Percentiles rank a stretch among this genome's conserved stretches.
phyloP scores from a whole-genome alignment of 2,113 vertebrate genomes.

The Leptodactylus fuscus region DNA sequence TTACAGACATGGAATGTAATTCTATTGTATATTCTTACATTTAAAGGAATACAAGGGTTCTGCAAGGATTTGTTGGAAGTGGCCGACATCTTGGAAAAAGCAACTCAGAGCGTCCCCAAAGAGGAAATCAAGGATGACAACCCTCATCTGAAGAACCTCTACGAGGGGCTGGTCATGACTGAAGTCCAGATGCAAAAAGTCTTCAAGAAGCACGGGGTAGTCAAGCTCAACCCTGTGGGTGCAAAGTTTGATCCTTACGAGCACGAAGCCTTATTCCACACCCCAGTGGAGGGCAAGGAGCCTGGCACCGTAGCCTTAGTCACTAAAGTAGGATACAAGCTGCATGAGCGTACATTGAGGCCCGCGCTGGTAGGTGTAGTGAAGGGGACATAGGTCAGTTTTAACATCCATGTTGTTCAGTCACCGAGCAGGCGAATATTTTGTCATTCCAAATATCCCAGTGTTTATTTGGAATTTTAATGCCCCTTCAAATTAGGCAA shows the following conservation, averaged over 20 bases:
- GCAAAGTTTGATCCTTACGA: constrained; percentile 95
- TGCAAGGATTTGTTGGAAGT: constrained; percentile 97
- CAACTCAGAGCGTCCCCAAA: constrained; percentile 89
- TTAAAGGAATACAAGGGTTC: constrained; percentile 92
- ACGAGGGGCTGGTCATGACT: constrained; percentile 93
- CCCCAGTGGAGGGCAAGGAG: constrained; percentile 85
- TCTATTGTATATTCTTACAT: not conserved
- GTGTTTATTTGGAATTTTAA: not conserved
- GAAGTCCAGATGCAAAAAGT: constrained; percentile 95
- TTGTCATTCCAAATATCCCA: constrained; percentile 33
- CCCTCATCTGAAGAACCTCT: constrained; percentile 93
- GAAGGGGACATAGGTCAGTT: constrained; percentile 78
- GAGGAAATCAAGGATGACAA: constrained; percentile 87
- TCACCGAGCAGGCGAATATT: constrained; percentile 59
- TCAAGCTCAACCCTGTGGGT: constrained; percentile 85
- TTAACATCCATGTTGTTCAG: constrained; percentile 62
- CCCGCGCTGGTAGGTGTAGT: constrained; percentile 94
- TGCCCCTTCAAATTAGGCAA: not conserved
- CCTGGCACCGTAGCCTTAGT: constrained; percentile 89
- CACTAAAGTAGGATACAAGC: constrained; percentile 95
- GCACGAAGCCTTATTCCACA: constrained; percentile 92
- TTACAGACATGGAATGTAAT: not conserved
- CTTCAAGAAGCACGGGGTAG: constrained; percentile 90
- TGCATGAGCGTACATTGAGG: constrained; percentile 92
- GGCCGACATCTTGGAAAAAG: constrained; percentile 95